Percentiles rank a stretch among this genome's conserved stretches.
These are phyloP conservation scores for Glareola pratincola DNA, from an alignment of 2,113 vertebrate genomes.

Conservation along the genomic window DNA sequence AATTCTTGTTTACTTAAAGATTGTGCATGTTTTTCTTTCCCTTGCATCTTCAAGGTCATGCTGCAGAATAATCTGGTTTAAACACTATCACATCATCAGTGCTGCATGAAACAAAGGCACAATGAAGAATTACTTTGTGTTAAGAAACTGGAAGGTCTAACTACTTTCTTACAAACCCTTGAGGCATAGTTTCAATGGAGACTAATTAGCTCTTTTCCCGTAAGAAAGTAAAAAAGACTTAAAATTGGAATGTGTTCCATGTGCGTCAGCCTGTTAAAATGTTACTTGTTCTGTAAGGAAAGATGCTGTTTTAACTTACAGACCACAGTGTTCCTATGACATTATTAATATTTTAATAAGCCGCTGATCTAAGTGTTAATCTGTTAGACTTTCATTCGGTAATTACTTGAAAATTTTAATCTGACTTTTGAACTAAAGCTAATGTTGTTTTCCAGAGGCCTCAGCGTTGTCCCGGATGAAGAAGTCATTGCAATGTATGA, in stretches of 20 bases:
- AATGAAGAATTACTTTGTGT: background rate
- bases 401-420: background rate
- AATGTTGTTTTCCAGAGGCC: conserved; percentile 79
- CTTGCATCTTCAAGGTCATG: conserved; percentile 12
- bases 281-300: background rate
- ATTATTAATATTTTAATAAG: background rate
- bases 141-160: conserved; percentile 1
- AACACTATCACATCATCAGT: background rate
- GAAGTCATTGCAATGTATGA: conserved; percentile 98
- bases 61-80: background rate
- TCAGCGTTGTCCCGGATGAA: conserved; percentile 89
- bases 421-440: background rate
- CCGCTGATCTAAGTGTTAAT: background rate
- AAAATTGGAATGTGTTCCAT: background rate
- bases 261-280: background rate
- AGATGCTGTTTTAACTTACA: background rate
- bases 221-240: conserved; percentile 4
- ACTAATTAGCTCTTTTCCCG: background rate
- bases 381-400: background rate
- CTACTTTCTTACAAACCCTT: background rate
- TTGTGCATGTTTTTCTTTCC: background rate
- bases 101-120: background rate
- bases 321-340: background rate
- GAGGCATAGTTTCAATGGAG: background rate
- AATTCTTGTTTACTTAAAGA: background rate